Conservation (phyloP, 2,888 invertebrate species). For the Lepidochitona cinerea region DNA sequence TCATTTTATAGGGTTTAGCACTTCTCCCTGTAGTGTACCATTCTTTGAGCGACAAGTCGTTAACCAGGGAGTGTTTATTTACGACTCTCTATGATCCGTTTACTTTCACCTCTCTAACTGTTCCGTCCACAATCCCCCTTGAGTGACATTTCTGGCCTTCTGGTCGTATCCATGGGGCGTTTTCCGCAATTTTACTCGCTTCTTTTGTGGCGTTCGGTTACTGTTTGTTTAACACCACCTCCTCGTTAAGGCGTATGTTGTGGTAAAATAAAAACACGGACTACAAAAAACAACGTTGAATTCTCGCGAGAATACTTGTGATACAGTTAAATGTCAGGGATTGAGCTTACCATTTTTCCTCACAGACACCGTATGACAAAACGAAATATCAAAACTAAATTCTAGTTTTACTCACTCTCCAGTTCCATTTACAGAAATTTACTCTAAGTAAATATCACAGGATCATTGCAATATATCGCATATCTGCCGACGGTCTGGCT, state of each 20-base stretch:
- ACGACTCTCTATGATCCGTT: not conserved
- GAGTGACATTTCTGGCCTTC: not conserved
- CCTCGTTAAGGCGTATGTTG: not conserved
- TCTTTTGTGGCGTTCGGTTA: not conserved
- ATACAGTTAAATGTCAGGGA: no score
- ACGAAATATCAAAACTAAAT: no score
- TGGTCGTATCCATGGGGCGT: not conserved
- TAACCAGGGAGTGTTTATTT: not conserved
- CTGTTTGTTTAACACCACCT: not conserved
- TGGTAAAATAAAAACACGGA: no score
- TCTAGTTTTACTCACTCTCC: no score
- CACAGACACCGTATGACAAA: no score
- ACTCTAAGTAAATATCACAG: no score
- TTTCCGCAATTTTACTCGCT: not conserved
- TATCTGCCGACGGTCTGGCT: no score
- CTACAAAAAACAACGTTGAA: no score
- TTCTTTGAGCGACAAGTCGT: not conserved
- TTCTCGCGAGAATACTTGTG: no score
- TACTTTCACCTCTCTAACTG: not conserved
- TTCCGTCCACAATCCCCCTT: not conserved
- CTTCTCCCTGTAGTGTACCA: not conserved
- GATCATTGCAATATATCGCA: no score
- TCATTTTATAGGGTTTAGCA: not conserved
- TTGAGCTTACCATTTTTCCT: no score
- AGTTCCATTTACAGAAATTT: no score